Percentiles rank a stretch among this genome's conserved stretches.
Conservation (phyloP, 2,888 invertebrate genomes). For the Hoplodrina ambigua region DNA sequence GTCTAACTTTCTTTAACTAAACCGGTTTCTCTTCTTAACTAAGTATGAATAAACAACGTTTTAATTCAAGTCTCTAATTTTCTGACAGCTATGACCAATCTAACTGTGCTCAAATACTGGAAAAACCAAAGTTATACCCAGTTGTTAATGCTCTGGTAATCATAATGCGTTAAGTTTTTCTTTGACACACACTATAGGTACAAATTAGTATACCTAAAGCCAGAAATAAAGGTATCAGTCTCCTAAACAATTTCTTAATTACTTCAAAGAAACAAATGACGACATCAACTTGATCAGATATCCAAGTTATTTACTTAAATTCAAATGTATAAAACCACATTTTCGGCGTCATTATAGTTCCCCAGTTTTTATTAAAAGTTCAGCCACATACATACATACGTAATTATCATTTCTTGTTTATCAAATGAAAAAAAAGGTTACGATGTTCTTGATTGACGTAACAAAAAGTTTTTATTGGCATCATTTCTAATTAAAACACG, state of each 20-base stretch:
- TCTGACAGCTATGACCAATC: background rate
- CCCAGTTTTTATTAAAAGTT: slow-evolving; percentile 43
- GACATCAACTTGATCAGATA: background rate
- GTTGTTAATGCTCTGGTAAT: background rate
- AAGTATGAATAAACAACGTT: slow-evolving; percentile 8
- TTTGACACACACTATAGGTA: too few relatives aligned
- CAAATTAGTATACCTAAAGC: too few relatives aligned
- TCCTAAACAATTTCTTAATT: too few relatives aligned
- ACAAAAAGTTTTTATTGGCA: background rate
- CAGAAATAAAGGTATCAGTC: too few relatives aligned
- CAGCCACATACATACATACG: background rate
- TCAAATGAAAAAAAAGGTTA: background rate
- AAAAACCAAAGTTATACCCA: slow-evolving; percentile 4
- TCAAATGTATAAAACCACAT: background rate
- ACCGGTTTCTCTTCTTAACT: background rate
- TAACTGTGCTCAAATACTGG: background rate
- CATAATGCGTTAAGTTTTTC: background rate
- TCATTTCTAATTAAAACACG: background rate
- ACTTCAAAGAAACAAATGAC: too few relatives aligned
- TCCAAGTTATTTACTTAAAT: slow-evolving; percentile 8
- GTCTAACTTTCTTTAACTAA: slow-evolving; percentile 3
- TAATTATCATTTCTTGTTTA: slow-evolving; percentile 10
- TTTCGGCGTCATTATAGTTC: slow-evolving; percentile 29
- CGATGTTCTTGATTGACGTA: background rate
- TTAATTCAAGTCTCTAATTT: background rate